Evolutionary conservation across 1,140 invertebrate genomes (phyloP).

Genomic region (Diabrotica undecimpunctata): DNA sequence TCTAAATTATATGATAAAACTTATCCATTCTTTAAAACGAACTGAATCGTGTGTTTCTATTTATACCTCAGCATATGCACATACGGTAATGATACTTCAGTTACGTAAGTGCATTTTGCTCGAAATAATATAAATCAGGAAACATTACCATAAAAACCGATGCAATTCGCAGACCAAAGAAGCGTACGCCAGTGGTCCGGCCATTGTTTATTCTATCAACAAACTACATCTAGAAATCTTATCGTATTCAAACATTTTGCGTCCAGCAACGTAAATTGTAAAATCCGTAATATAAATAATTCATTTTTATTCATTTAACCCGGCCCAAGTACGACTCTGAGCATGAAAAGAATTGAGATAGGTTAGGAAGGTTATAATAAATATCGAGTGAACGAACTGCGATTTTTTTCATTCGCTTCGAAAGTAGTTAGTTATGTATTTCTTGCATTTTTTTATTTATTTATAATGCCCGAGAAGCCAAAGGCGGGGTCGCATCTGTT

Average conservation of each 20-base stretch:
- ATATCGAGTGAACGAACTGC: constrained; percentile 36
- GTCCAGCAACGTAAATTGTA: constrained; percentile 3
- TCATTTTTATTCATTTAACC: constrained; percentile 14
- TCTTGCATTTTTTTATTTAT: no score
- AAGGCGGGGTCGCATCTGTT: no score
- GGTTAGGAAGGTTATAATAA: constrained; percentile 38
- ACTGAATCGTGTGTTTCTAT: no score
- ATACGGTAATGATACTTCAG: no score
- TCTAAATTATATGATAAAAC: no score
- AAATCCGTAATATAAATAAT: constrained; percentile 12
- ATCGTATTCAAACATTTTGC: constrained; percentile 4
- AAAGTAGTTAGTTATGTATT: constrained; percentile 6
- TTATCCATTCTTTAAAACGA: no score
- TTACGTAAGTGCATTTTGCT: no score
- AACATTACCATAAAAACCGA: background rate
- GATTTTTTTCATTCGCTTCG: constrained; percentile 14
- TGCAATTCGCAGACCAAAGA: background rate
- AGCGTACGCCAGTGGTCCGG: background rate
- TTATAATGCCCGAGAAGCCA: no score
- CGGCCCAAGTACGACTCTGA: constrained; percentile 14
- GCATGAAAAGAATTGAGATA: constrained; percentile 29
- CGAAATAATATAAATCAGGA: background rate
- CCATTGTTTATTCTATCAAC: constrained; percentile 2
- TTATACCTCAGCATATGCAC: no score
- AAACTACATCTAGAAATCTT: constrained; percentile 2